phyloP scores from a whole-genome alignment of 2,888 invertebrate species.

The Neoaliturus tenellus region DNA sequence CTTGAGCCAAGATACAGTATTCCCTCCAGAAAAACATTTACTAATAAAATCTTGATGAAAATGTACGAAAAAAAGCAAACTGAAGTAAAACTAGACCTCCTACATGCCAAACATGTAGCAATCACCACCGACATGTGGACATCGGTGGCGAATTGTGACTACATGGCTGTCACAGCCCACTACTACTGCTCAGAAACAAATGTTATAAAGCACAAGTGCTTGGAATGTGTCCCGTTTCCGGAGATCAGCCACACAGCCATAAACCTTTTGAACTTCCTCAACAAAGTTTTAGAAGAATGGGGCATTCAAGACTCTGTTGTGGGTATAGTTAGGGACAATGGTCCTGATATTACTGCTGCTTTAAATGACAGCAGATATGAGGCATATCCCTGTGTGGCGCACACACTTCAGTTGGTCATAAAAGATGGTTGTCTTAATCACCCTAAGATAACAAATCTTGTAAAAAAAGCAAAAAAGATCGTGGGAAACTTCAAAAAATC shows the following conservation, averaged over 20 bases:
- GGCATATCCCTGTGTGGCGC: not conserved
- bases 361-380: not conserved
- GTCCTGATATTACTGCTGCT: not conserved
- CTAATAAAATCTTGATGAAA: not conserved
- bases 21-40: constrained; percentile 1
- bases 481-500: constrained; percentile 37
- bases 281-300: no score
- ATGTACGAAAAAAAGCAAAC: constrained; percentile 8
- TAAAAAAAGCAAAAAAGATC: not conserved
- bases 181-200: not conserved
- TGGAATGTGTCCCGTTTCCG: constrained; percentile 5
- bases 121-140: constrained; percentile 41
- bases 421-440: constrained; percentile 21
- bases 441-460: not conserved
- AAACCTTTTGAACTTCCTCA: not conserved
- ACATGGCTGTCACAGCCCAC: constrained; percentile 42
- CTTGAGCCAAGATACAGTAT: constrained; percentile 18
- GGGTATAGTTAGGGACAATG: not conserved
- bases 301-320: no score
- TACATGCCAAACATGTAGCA: no score
- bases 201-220: constrained; percentile 1
- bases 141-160: not conserved
- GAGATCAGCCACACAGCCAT: constrained; percentile 23
- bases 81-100: no score
- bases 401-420: not conserved